A percentile compares a stretch with the other conserved stretches of the same genome.
These are phyloP conservation scores for Cristatella mucedo DNA, from an alignment of 2,888 invertebrate genomes.

Conservation along the genomic window DNA sequence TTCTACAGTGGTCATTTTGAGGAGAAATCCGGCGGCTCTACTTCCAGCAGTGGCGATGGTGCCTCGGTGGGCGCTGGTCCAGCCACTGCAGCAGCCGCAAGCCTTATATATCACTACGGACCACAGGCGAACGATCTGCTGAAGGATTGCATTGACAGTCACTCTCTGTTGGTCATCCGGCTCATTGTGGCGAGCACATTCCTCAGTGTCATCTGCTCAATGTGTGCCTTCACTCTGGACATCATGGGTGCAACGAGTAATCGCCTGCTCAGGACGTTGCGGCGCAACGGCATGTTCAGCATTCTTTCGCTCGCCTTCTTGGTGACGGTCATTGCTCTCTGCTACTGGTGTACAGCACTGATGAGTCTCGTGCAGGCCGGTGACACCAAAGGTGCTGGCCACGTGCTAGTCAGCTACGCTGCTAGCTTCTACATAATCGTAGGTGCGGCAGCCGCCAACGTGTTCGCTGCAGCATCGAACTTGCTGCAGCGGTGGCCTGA, in stretches of 20 bases:
- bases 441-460: slow-evolving; percentile 1
- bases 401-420: slow-evolving; percentile 1
- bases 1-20: too few relatives aligned
- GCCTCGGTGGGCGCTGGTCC: too few relatives aligned
- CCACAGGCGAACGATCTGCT: too few relatives aligned
- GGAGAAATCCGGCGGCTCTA: too few relatives aligned
- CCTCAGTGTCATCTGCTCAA: background rate
- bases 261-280: background rate
- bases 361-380: background rate
- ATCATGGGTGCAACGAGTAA: slow-evolving; percentile 5
- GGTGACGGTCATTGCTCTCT: slow-evolving; percentile 4
- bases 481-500: background rate
- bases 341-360: slow-evolving; percentile 3
- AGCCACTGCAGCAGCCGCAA: too few relatives aligned
- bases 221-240: slow-evolving; percentile 2
- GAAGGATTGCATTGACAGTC: background rate
- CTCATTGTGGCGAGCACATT: background rate
- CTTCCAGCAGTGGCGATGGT: too few relatives aligned
- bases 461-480: slow-evolving; percentile 6
- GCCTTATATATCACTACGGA: too few relatives aligned
- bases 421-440: slow-evolving; percentile 3
- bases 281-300: slow-evolving; percentile 3
- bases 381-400: slow-evolving; percentile 1
- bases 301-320: background rate
- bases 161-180: background rate